Conservation (phyloP, 2,797 vertebrate genomes). For the Podarcis siculus region DNA sequence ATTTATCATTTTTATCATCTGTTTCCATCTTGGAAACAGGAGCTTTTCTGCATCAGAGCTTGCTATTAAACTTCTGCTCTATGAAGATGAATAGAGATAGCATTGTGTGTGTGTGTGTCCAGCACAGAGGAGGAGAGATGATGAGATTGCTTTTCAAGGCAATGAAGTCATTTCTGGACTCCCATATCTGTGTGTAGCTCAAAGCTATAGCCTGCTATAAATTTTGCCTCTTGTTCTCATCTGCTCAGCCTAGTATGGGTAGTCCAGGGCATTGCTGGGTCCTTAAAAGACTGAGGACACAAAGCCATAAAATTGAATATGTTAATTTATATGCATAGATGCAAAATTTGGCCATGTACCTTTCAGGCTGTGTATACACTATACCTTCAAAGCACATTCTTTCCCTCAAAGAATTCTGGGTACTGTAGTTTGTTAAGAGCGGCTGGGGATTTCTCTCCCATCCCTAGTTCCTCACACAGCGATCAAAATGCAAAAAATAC, state of each 20-base stretch:
- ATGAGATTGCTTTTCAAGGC: slow-evolving; percentile 18
- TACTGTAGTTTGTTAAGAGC: too few species aligned
- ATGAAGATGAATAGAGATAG: slow-evolving; percentile 24
- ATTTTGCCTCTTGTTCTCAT: background rate
- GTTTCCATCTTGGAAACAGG: slow-evolving; percentile 52
- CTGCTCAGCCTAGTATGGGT: background rate
- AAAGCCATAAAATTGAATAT: too few species aligned
- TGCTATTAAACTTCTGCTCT: slow-evolving; percentile 49
- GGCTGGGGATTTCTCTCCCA: too few species aligned
- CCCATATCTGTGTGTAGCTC: background rate
- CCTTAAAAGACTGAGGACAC: too few species aligned
- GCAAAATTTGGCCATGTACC: too few species aligned
- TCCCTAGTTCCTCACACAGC: too few species aligned
- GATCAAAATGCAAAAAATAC: too few species aligned
- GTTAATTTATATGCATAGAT: too few species aligned
- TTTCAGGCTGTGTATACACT: too few species aligned
- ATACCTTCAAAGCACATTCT: too few species aligned
- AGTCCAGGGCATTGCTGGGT: background rate
- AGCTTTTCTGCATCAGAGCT: slow-evolving; percentile 41
- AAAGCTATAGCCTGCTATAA: background rate
- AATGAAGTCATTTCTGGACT: background rate
- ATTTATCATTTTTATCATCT: slow-evolving; percentile 57
- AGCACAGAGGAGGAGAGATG: background rate
- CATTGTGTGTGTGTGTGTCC: slow-evolving; percentile 16
- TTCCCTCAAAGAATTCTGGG: too few species aligned